A percentile compares a stretch with the other conserved stretches of the same genome.
phyloP scores from a whole-genome alignment of 64 coral and sea anemone genomes.

The Anthopleura sola region DNA sequence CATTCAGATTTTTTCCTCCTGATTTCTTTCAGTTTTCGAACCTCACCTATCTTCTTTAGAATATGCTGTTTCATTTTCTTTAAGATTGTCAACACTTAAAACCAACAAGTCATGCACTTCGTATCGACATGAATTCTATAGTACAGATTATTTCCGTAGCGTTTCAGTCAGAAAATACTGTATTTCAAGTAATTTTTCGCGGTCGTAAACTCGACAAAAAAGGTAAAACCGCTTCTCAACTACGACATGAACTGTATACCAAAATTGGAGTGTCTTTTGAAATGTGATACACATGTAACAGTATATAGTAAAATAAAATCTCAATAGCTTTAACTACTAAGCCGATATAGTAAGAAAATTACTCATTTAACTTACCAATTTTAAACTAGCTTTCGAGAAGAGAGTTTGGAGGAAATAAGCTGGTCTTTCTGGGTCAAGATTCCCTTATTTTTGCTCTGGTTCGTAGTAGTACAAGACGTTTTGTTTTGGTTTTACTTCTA shows the following conservation, averaged over 20 bases:
- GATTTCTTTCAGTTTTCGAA: background rate
- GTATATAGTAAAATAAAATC: background rate
- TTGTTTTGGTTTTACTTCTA: slow-evolving; percentile 9
- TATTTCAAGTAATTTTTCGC: background rate
- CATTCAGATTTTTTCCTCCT: background rate
- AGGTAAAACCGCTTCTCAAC: background rate
- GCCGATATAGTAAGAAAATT: background rate
- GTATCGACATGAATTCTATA: background rate
- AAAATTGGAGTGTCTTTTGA: background rate
- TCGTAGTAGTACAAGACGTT: background rate
- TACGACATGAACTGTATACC: background rate
- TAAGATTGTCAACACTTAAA: background rate
- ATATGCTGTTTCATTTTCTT: background rate
- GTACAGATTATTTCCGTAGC: background rate
- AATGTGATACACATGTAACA: background rate
- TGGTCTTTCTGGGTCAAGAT: background rate
- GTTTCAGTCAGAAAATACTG: background rate
- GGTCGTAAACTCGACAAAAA: background rate
- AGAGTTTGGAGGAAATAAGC: background rate
- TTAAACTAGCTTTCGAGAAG: background rate
- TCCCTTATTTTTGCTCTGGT: background rate
- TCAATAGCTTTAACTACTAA: background rate
- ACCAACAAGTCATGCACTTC: background rate
- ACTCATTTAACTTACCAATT: background rate
- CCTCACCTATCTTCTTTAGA: background rate